Conservation (phyloP, 2,113 vertebrate genomes). For the Sinocyclocheilus grahami region DNA sequence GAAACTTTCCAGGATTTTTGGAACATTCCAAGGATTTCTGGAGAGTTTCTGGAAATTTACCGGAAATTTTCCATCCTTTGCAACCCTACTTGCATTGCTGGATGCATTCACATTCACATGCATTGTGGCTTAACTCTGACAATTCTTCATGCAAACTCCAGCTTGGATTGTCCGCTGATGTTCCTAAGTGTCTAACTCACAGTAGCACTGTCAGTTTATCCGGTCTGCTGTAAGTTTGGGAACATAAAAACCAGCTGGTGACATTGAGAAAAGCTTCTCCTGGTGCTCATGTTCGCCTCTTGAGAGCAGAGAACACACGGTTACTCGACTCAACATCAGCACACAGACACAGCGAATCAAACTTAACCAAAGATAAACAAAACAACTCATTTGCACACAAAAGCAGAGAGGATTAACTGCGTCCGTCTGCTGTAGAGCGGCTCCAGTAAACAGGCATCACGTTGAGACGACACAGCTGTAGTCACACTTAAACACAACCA, state of each 20-base stretch:
- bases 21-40: too few relatives aligned
- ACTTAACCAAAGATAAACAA: slow-evolving; percentile 63
- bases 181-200: background rate
- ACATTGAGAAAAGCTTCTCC: slow-evolving; percentile 53
- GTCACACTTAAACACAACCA: slow-evolving; percentile 60
- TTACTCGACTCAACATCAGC: slow-evolving; percentile 47
- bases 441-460: slow-evolving; percentile 71
- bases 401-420: slow-evolving; percentile 60
- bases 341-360: slow-evolving; percentile 63
- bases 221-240: slow-evolving; percentile 64
- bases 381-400: slow-evolving; percentile 73
- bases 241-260: slow-evolving; percentile 65
- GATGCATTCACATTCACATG: background rate
- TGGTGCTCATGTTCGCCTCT: slow-evolving; percentile 46
- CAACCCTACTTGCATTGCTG: background rate
- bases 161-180: background rate
- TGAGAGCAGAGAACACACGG: slow-evolving; percentile 51
- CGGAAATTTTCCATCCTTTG: too few relatives aligned
- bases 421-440: slow-evolving; percentile 55
- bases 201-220: slow-evolving; percentile 14
- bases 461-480: slow-evolving; percentile 78
- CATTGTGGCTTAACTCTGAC: background rate
- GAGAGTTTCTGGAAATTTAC: too few relatives aligned
- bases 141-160: background rate
- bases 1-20: too few relatives aligned